Evolutionary conservation across 2,797 vertebrate species (phyloP).

Genomic region (Ceryle rudis): DNA sequence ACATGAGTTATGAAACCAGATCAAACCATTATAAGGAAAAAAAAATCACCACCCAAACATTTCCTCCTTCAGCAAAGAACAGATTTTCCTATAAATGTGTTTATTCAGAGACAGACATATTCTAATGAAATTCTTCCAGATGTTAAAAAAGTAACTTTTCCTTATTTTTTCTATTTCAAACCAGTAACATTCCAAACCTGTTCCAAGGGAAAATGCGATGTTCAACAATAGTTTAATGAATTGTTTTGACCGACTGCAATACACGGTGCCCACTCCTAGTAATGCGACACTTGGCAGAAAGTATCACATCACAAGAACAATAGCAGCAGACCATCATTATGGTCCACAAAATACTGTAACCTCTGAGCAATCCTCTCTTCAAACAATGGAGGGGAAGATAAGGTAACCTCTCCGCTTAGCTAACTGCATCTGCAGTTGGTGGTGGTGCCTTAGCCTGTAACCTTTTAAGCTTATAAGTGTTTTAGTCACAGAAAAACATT

Average conservation of each 20-base stretch:
- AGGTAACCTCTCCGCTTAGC: background rate
- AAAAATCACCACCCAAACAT: background rate
- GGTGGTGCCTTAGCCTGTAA: background rate
- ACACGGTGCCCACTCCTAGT: background rate
- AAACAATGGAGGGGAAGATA: constrained; percentile 35
- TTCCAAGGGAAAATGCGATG: constrained; percentile 19
- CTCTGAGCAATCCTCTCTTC: background rate
- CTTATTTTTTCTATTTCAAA: background rate
- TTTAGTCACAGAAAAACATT: background rate
- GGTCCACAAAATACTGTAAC: background rate
- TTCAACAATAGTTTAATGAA: constrained; percentile 16
- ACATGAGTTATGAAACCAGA: constrained; percentile 11
- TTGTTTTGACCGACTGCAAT: constrained; percentile 29
- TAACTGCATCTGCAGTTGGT: background rate
- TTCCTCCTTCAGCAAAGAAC: background rate
- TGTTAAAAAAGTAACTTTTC: background rate
- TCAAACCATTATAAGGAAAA: background rate
- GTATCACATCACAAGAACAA: constrained; percentile 42
- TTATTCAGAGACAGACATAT: constrained; percentile 30
- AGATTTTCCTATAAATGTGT: background rate
- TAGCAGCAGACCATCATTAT: background rate
- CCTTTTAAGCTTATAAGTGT: background rate
- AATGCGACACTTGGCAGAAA: constrained; percentile 46
- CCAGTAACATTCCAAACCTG: background rate
- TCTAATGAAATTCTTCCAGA: background rate